Evolutionary conservation across 2,888 invertebrate genomes (phyloP).

Genomic region (Nomada ruficornis): DNA sequence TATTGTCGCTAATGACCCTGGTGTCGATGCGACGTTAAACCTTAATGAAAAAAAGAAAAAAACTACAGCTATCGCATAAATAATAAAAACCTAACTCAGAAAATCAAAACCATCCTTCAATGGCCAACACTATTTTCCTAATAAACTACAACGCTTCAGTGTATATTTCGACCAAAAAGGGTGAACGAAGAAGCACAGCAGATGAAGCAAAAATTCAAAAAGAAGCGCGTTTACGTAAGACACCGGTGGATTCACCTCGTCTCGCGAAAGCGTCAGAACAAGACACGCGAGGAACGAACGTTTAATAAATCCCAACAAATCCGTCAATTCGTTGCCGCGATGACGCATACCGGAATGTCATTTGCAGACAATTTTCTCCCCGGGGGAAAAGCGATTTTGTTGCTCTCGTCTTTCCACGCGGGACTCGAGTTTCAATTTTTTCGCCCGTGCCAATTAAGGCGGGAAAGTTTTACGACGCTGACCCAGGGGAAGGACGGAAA

Average conservation of each 20-base stretch:
- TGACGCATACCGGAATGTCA: constrained; percentile 21
- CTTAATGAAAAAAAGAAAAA: too few species aligned
- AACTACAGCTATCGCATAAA: too few species aligned
- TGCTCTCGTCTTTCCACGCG: neutral
- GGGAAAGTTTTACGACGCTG: constrained; percentile 9
- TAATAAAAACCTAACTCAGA: too few species aligned
- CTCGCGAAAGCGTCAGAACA: neutral
- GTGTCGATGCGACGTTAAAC: too few species aligned
- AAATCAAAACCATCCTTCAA: too few species aligned
- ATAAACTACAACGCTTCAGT: neutral
- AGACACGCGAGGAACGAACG: neutral
- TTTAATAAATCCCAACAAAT: constrained; percentile 54
- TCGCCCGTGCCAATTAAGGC: constrained; percentile 19
- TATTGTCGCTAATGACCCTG: too few species aligned
- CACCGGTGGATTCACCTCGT: neutral
- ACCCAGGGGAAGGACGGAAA: constrained; percentile 14
- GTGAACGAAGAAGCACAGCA: too few species aligned
- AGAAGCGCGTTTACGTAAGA: neutral
- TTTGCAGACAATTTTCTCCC: constrained; percentile 36
- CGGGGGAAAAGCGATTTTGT: neutral
- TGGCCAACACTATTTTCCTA: neutral
- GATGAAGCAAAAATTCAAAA: neutral
- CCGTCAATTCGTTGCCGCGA: constrained; percentile 43
- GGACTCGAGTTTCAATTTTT: constrained; percentile 22
- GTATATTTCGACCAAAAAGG: too few species aligned